Evolutionary conservation across 2,888 invertebrate genomes (phyloP), one percentile per base, ranked within the genome.

Genomic region (Morpho achilles): DNA sequence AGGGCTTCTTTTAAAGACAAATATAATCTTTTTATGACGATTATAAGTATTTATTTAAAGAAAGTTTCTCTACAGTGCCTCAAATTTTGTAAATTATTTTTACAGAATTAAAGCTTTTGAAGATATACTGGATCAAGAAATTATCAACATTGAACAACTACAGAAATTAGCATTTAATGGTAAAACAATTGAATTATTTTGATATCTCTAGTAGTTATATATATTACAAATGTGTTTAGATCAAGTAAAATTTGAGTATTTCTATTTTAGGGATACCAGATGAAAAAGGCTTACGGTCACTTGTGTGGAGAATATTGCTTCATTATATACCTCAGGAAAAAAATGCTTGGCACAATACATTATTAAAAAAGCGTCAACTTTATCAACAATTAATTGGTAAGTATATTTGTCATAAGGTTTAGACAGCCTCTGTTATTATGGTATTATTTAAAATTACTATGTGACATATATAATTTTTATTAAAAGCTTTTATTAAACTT

Each of bases 241-340:
- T 42, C 7, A 8, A 43, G 43, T 43, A 7, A 3, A 7, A 43
- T 43, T 6, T 43, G 8, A n/a, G 7, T 43, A 4, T 9, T 9
- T 43, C 43, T 43, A 43, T 50, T 61, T 50, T 71, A 97, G 97
- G 98, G 55, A 94, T 98, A 70, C 97, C 98, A 1, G 97, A 97
- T 77, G 96, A 96, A 69, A 94, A 94, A 67, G 96, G 97, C 1
- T 90, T 95, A 61, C 91, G 98, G 55, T 93, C 98, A 0, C 78
- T 96, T 46, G 96, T 97, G 69, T 98, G 98, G 98, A 96, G 96
- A 85, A 86, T 98, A 22, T 84, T 98, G 53, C 87, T 98, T 43
- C 95, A 96, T 73, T 98, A 98, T 77, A 87, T 98, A 64, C 96
- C 97, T 0, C 82, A 92, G 7, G 93, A 94, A 51, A 94, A 92